Conservation (phyloP, 2,113 vertebrate genomes). For the Limnothrissa miodon region DNA sequence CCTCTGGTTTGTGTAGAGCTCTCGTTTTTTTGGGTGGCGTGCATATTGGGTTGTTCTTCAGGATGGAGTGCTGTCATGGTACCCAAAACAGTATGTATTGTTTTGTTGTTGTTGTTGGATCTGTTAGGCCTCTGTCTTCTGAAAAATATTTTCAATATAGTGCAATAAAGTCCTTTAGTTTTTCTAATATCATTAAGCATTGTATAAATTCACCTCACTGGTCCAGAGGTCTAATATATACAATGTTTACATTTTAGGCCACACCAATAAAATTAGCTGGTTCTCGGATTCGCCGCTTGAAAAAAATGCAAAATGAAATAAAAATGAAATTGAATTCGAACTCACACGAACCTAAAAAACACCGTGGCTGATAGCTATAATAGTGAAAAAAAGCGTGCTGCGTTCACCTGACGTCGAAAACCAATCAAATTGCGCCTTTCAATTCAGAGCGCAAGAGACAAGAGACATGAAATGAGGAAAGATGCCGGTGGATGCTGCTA, state of each 20-base stretch:
- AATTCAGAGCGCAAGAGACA: too few species aligned
- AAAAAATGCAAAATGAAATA: too few species aligned
- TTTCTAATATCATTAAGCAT: background rate
- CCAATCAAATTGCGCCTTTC: too few species aligned
- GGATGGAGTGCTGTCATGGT: constrained; percentile 94
- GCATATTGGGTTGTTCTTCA: constrained; percentile 90
- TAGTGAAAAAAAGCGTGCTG: too few species aligned
- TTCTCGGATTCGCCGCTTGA: too few species aligned
- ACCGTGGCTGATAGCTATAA: too few species aligned
- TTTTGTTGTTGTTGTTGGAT: background rate
- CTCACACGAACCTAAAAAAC: too few species aligned
- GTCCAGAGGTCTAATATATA: background rate
- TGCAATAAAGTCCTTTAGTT: background rate
- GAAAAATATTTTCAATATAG: background rate
- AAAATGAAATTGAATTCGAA: too few species aligned
- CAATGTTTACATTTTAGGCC: background rate
- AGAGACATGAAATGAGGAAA: too few species aligned
- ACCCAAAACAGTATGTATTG: constrained; percentile 87
- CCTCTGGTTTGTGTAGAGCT: constrained; percentile 72
- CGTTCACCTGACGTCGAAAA: too few species aligned
- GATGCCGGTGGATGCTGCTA: too few species aligned
- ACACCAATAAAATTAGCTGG: too few species aligned
- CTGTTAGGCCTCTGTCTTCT: background rate
- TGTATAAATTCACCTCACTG: background rate
- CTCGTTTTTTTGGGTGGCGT: constrained; percentile 91